Conservation (phyloP, 1,140 invertebrate genomes). For the Trissolcus basalis region DNA sequence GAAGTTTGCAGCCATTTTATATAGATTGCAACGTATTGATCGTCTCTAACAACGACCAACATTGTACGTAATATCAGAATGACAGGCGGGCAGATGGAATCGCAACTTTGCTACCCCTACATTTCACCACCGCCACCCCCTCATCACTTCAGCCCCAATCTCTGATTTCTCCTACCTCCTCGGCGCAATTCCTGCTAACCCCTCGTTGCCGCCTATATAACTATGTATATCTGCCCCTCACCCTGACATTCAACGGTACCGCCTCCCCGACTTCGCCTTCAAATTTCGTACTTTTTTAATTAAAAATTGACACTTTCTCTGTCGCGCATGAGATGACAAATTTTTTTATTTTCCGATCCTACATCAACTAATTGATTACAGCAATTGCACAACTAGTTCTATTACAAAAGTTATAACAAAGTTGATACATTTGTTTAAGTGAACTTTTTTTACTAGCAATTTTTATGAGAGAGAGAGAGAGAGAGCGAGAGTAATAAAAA, state of each 20-base stretch:
- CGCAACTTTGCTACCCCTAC: constrained; percentile 66
- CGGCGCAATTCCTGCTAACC: constrained; percentile 62
- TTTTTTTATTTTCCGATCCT: too few relatives aligned
- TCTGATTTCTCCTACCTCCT: constrained; percentile 37
- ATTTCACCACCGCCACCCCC: constrained; percentile 53
- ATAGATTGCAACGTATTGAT: constrained; percentile 77
- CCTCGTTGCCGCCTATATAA: constrained; percentile 69
- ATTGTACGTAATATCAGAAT: constrained; percentile 74
- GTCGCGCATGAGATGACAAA: neutral
- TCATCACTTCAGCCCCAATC: constrained; percentile 50
- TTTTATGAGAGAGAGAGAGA: too few relatives aligned
- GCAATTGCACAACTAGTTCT: too few relatives aligned
- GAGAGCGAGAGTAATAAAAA: too few relatives aligned
- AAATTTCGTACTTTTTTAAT: constrained; percentile 63
- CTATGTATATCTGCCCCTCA: constrained; percentile 58
- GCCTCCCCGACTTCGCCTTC: constrained; percentile 47
- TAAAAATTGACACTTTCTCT: constrained; percentile 47
- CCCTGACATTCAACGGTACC: constrained; percentile 33
- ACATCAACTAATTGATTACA: too few relatives aligned
- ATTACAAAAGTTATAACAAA: too few relatives aligned
- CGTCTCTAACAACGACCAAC: constrained; percentile 69
- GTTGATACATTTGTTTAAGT: too few relatives aligned
- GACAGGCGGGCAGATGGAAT: constrained; percentile 75
- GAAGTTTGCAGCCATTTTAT: constrained; percentile 69
- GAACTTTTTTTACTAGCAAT: too few relatives aligned